Percentiles rank a stretch among this genome's conserved stretches.
Evolutionary conservation across 2,797 vertebrate genomes (phyloP).

Genomic region (Halcyon badia): DNA sequence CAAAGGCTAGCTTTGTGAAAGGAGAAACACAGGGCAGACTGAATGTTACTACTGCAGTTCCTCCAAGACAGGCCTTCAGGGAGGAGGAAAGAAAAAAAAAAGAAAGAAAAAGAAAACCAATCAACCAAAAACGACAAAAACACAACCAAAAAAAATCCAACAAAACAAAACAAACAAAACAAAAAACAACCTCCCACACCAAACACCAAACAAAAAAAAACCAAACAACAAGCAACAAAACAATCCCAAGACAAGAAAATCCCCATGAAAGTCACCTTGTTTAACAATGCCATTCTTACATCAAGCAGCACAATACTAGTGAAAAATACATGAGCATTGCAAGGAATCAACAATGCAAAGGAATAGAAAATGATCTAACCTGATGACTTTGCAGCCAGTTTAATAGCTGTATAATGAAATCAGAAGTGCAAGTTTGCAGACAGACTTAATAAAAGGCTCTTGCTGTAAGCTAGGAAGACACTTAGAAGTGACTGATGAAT

Average conservation of each 20-base stretch:
- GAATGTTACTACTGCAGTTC: background rate
- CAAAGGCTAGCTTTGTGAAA: background rate
- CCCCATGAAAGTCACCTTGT: background rate
- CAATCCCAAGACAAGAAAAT: background rate
- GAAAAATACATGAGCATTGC: background rate
- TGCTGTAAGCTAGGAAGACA: background rate
- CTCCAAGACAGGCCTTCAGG: background rate
- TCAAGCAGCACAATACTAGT: background rate
- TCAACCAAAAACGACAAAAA: too few relatives aligned
- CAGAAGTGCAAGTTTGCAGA: background rate
- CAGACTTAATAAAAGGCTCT: background rate
- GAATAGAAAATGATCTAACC: background rate
- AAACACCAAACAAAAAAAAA: too few relatives aligned
- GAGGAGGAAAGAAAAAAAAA: too few relatives aligned
- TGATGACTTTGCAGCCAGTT: background rate
- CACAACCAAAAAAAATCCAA: too few relatives aligned
- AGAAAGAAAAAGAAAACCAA: too few relatives aligned
- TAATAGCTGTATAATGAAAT: background rate
- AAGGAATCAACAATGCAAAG: background rate
- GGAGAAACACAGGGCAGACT: background rate
- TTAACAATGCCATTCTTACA: background rate
- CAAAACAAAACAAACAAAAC: too few relatives aligned
- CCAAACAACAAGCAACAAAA: background rate
- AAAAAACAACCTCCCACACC: too few relatives aligned
- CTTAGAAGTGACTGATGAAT: background rate